phyloP scores from a whole-genome alignment of 2,888 invertebrate genomes.

The Sceliomorpha sp. region DNA sequence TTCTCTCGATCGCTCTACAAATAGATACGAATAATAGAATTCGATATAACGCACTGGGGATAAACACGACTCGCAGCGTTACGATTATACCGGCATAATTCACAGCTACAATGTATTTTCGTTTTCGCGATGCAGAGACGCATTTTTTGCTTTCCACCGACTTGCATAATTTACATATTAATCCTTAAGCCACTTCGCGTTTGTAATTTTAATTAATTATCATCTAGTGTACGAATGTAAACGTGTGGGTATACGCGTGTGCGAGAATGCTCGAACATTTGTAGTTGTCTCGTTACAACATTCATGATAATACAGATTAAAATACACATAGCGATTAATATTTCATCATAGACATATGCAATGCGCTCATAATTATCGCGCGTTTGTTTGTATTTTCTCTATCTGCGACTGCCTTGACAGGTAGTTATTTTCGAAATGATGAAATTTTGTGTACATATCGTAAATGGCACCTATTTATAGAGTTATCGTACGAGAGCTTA shows the following conservation, averaged over 20 bases:
- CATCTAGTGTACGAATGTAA: no score
- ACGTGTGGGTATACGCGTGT: no score
- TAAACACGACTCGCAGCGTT: constrained; percentile 40
- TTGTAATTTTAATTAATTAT: no score
- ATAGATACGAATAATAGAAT: constrained; percentile 48
- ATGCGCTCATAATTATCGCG: not conserved
- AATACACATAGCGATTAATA: not conserved
- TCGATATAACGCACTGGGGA: constrained; percentile 33
- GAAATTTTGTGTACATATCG: constrained; percentile 19
- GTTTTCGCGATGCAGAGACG: no score
- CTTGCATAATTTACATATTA: no score
- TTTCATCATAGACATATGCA: not conserved
- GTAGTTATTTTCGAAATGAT: constrained; percentile 21
- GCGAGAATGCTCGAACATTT: no score
- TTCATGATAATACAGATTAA: no score
- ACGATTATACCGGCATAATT: constrained; percentile 11
- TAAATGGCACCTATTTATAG: constrained; percentile 19
- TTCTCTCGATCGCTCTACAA: constrained; percentile 35
- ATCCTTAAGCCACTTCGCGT: no score
- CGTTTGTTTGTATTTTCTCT: constrained; percentile 8
- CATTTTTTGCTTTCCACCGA: no score
- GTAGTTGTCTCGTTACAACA: no score
- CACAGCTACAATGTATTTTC: no score
- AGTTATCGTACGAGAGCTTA: constrained; percentile 13
- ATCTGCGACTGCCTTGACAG: not conserved